Evolutionary conservation across 1,140 invertebrate species (phyloP).

Genomic region (Drosophila jambulina): DNA sequence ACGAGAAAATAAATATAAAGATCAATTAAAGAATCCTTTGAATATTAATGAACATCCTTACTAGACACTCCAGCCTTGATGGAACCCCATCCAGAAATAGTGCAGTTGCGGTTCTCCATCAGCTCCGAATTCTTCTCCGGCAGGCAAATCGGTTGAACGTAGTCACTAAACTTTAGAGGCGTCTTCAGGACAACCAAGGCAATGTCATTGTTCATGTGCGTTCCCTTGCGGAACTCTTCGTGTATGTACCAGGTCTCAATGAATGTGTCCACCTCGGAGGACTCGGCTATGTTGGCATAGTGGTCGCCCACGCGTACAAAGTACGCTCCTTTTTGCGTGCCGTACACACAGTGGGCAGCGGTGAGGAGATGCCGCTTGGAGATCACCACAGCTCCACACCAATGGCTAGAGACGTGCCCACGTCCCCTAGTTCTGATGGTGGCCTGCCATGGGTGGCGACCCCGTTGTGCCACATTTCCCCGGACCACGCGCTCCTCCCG

Average conservation of each 20-base stretch:
- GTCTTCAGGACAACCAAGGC: conserved; percentile 90
- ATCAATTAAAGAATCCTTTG: not conserved
- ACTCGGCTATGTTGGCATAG: conserved; percentile 89
- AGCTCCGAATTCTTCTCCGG: conserved; percentile 87
- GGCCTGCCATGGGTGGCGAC: conserved; percentile 93
- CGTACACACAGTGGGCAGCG: conserved; percentile 92
- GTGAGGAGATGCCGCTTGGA: conserved; percentile 90
- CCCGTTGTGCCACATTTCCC: conserved; percentile 87
- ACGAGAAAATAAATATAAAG: not conserved
- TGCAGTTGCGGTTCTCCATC: conserved; percentile 88
- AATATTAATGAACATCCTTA: conserved; percentile 67
- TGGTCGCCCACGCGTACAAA: conserved; percentile 90
- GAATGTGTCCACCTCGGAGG: conserved; percentile 88
- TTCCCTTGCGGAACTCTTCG: conserved; percentile 88
- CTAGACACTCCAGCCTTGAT: conserved; percentile 87
- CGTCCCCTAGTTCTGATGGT: conserved; percentile 88
- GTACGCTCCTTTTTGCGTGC: conserved; percentile 89
- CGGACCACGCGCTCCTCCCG: conserved; percentile 87
- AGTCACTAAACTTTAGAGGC: conserved; percentile 88
- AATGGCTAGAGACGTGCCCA: conserved; percentile 87
- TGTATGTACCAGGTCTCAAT: conserved; percentile 90
- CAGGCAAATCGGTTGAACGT: conserved; percentile 91
- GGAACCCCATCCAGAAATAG: conserved; percentile 93
- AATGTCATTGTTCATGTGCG: conserved; percentile 91
- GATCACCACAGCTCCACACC: conserved; percentile 92